Evolutionary conservation across 1,140 invertebrate genomes (phyloP), one percentile per base, ranked within the genome.

Genomic region (Schlechtendalia chinensis): DNA sequence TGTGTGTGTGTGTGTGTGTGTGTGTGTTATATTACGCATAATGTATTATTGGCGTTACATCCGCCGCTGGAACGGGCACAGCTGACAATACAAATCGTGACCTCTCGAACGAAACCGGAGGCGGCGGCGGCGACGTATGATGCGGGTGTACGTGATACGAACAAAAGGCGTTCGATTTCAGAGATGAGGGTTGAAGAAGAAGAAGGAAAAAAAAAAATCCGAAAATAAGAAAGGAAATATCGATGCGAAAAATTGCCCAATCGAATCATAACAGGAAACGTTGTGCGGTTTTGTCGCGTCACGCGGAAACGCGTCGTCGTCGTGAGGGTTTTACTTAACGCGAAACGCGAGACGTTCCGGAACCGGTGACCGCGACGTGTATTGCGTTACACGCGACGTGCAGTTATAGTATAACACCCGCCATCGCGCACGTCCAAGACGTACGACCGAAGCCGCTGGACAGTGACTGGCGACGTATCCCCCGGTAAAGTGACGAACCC

Each of bases 291-390:
- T 61, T 77, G 22, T 22, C 39, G 39, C 17, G 45, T 50, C 22
- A 47, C 63, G 39, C 11, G 39, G 22, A 69, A 69, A 69, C 14
- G 45, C 14, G 22, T 24, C 16, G 22, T 24, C 24, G 0, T 69
- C 45, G 6, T 24, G 24, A 50, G 45, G 67, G 67, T 47, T 61
- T 50, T 56, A 75, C 16, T 27, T 17, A 14, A 50, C 8, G 19
- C 24, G 74, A 77, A 77, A 77, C 56, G 24, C 56, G 74, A 77
- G 59, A 56, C 74, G 54, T 77, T 58, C 74, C 74, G 74, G 74
- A 77, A 77, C 74, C 74, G 54, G 53, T 77, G 56, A 77, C 74
- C 74, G 32, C 47, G 47, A 1, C 14, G 56, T 77, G 59, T 77
- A 77, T 77, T 58, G 54, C 74, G 54, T 77, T 77, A 77, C 72